Base-by-base conservation (phyloP, 2,888 invertebrate species). In the Idaea straminata region DNA sequence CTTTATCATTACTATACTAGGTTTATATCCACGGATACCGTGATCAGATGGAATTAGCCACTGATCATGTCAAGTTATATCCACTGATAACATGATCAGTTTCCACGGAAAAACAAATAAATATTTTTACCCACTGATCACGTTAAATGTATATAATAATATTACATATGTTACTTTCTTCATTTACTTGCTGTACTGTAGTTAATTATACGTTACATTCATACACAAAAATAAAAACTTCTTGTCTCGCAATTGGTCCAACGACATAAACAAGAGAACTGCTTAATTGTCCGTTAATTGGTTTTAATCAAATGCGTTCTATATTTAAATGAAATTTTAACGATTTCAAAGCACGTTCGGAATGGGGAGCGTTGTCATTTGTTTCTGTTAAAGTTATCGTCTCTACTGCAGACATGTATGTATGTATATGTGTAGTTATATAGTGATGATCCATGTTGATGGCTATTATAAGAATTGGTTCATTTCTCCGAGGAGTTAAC, bases 251-350 rank as follows among this genome's bases (percentile, higher is more conserved):
- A 89, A 88, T 89, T 88, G 86, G 83, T 79, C 78, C 81, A 77
- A 79, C 83, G 78, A 79, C 82, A 81, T 80, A 85, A 86, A 85
- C 85, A 83, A 86, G 87, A 84, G 86, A 83, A 83, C 84, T 80
- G 84, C 84, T 91, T 90, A 91, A 92, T 91, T 90, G 86, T 83
- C 84, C 83, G 82, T 91, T 91, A 92, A 92, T 91, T 92, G 91
- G 79, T 83, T 88, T 80, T 92, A 92, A 92, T 92, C 90, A 89
- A 91, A 89, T 87, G 89, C 87, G 90, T 91, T 89, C 90, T 90
- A 91, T 89, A 89, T 92, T 89, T 90, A 91, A 90, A 89, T 88
- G 85, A 89, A 88, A 85, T 85, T 86, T 87, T 86, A 88, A 90
- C 81, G 84, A 89, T 83, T 83, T 83, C 77, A 76, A 79, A 76